Evolutionary conservation across 2,888 invertebrate species (phyloP), one percentile per base, ranked within the genome.

Genomic region (Noctuana brunneofusca): DNA sequence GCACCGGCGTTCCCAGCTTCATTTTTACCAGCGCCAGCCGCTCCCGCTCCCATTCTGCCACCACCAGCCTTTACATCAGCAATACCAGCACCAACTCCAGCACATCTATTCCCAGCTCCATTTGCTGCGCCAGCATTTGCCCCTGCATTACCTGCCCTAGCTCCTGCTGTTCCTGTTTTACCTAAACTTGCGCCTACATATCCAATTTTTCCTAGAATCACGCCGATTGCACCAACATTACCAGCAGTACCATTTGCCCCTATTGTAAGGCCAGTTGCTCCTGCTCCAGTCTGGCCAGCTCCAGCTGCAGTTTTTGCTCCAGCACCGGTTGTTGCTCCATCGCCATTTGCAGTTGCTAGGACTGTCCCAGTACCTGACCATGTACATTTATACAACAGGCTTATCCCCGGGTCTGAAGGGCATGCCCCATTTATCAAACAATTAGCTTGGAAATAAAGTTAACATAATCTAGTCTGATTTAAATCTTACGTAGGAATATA

Each of bases 381-480:
- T 72, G 78, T 92, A 57, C 91, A 86, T 71, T 80, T 88, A 9
- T 92, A 87, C 65, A 86, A 73, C 27, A 78, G 76, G 55, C 71
- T 72, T 8, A 73, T 70, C 3, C 76, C 79, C 11, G 74, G 75
- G 0, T 82, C 81, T 6, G 69, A 76, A 32, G 70, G 78, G 14
- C 82, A 84, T 2, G 69, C 76, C 9, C 81, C 77, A 35, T 30
- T 78, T 49, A 54, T 79, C 6, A 87, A 80, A 74, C 81, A 89
- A 68, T 71, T 68, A 58, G 87, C 87, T 66, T 90, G 89, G 89
- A 87, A 90, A 79, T 89, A 72, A 86, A 67, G 73, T 68, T 78
- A 81, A 78, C 14, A 52, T 18, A 27, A 18, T 35, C 38, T 58
- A 58, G 58, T 30, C 41, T 35, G 38, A 18, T 58, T 58, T 30